A percentile compares a stretch with the other conserved stretches of the same genome.
These are phyloP conservation scores for Axea sp. DNA, from an alignment of 2,888 invertebrate genomes.

Conservation along the genomic window DNA sequence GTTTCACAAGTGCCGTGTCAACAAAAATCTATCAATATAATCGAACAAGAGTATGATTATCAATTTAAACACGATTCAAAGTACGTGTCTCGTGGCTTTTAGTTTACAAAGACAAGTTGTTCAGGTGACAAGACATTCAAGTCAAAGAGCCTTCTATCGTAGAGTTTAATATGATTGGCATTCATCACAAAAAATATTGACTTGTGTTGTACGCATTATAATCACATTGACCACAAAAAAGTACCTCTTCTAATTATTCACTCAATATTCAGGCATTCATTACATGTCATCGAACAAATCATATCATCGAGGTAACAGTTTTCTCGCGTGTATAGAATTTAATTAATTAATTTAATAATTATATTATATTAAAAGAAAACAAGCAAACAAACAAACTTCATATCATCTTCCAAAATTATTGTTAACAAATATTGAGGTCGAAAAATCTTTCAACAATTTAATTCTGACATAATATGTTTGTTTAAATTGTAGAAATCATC, in stretches of 20 bases:
- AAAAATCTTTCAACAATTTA: too few relatives aligned
- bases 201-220: neutral
- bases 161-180: slow-evolving; percentile 17
- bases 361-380: too few relatives aligned
- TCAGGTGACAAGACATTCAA: neutral
- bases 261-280: neutral
- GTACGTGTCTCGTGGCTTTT: slow-evolving; percentile 5
- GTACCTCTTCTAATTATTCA: slow-evolving; percentile 18
- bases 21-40: too few relatives aligned
- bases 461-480: too few relatives aligned
- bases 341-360: neutral
- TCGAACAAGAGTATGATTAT: too few relatives aligned
- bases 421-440: too few relatives aligned
- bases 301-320: slow-evolving; percentile 13
- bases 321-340: slow-evolving; percentile 1
- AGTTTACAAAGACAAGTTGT: slow-evolving; percentile 1
- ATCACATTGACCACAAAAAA: neutral
- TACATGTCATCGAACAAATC: slow-evolving; percentile 3
- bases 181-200: neutral
- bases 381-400: too few relatives aligned
- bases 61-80: slow-evolving; percentile 1
- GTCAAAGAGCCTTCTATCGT: too few relatives aligned
- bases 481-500: too few relatives aligned
- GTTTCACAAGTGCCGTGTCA: too few relatives aligned
- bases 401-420: too few relatives aligned